A percentile compares a stretch with the other conserved stretches of the same genome.
phyloP scores from a whole-genome alignment of 1,140 invertebrate genomes.

The Asobara japonica region DNA sequence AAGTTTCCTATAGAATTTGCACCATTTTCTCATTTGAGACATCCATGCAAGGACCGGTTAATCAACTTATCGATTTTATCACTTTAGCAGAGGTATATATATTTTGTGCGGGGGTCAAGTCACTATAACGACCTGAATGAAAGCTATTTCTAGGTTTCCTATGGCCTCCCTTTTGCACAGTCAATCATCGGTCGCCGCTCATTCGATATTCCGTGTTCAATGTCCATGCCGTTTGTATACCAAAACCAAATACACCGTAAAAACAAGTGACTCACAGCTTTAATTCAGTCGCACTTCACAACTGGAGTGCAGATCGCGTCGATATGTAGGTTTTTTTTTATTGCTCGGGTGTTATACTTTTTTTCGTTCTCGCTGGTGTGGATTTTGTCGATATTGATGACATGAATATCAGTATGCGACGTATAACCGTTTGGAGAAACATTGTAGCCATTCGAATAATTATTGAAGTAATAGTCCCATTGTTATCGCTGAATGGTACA shows the following conservation, averaged over 20 bases:
- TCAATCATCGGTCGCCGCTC: conserved; percentile 30
- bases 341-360: not conserved
- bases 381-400: not conserved
- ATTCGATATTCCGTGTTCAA: conserved; percentile 31
- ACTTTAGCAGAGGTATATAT: too few species aligned
- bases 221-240: conserved; percentile 29
- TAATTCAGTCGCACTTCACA: conserved; percentile 23
- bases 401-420: not conserved
- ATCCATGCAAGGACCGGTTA: too few species aligned
- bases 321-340: conserved; percentile 4
- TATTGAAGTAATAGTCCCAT: not conserved
- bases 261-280: conserved; percentile 25
- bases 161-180: not conserved
- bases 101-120: too few species aligned
- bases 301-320: not conserved
- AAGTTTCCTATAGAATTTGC: too few species aligned
- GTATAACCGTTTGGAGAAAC: not conserved
- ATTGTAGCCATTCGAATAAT: not conserved
- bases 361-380: not conserved
- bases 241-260: conserved; percentile 24
- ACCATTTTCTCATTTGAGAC: too few species aligned
- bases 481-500: too few species aligned
- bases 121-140: too few species aligned
- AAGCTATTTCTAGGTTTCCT: too few species aligned
- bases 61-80: too few species aligned